Percentiles rank a stretch among this genome's conserved stretches.
Evolutionary conservation across 2,113 vertebrate species (phyloP).

Genomic region (Tyrannus savana): DNA sequence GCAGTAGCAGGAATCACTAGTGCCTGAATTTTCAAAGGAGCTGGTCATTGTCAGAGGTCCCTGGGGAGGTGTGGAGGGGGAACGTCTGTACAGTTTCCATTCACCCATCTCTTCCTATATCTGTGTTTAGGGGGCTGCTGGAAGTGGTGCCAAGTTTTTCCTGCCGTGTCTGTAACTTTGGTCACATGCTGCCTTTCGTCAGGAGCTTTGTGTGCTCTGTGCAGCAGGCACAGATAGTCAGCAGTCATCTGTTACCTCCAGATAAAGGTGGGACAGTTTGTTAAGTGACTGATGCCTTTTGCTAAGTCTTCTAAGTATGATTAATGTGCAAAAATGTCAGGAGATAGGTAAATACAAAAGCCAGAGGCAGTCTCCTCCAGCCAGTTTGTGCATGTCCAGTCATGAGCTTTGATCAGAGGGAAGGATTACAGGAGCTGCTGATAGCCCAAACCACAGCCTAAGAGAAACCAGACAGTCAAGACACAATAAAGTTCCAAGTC

Average conservation of each 20-base stretch:
- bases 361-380: not conserved
- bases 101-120: not conserved
- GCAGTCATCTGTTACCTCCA: conserved; percentile 21
- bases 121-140: not conserved
- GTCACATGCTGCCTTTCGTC: conserved; percentile 20
- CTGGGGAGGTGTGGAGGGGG: not conserved
- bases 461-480: not conserved
- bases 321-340: conserved; percentile 2
- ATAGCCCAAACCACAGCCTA: not conserved
- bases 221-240: not conserved
- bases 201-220: not conserved
- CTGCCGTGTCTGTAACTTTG: not conserved
- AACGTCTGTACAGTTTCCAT: not conserved
- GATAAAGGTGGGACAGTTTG: conserved; percentile 40
- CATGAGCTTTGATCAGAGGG: not conserved
- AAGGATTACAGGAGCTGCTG: not conserved
- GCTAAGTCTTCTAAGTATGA: conserved; percentile 17
- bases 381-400: not conserved
- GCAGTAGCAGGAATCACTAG: not conserved
- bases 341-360: not conserved
- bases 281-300: conserved; percentile 52
- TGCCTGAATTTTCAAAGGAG: not conserved
- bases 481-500: not conserved
- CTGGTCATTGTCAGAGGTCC: not conserved
- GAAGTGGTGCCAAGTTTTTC: not conserved